Percentiles rank a stretch among this genome's conserved stretches.
These are phyloP conservation scores for Microctonus brassicae DNA, from an alignment of 2,888 invertebrate genomes.

Conservation along the genomic window DNA sequence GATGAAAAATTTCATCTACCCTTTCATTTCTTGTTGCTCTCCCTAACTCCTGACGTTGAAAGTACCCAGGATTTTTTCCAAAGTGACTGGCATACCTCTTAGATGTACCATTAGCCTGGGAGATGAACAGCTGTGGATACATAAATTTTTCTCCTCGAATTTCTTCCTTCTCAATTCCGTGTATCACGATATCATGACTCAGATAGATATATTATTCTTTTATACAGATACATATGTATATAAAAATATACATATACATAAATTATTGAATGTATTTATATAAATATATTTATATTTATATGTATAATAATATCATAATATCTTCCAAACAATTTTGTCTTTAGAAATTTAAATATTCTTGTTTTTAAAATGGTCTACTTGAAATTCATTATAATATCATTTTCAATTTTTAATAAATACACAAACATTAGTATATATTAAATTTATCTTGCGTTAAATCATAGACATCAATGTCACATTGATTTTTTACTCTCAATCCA, in stretches of 20 bases:
- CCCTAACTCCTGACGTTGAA: conserved; percentile 2
- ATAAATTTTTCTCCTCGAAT: conserved; percentile 38
- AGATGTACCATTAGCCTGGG: conserved; percentile 33
- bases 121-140: conserved; percentile 26
- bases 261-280: not conserved
- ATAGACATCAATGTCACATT: not conserved
- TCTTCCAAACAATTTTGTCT: not conserved
- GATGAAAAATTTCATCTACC: conserved; percentile 12
- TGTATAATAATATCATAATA: not conserved
- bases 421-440: not conserved
- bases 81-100: conserved; percentile 35
- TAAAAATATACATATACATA: too few species aligned
- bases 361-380: not conserved
- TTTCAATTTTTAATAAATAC: not conserved
- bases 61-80: conserved; percentile 30
- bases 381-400: not conserved
- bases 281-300: not conserved
- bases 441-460: not conserved
- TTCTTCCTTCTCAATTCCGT: conserved; percentile 22
- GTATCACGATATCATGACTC: not conserved
- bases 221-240: too few species aligned
- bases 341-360: not conserved
- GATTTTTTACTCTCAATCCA: not conserved
- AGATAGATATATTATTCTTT: too few species aligned
- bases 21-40: not conserved